phyloP scores from a whole-genome alignment of 2,888 invertebrate species.

The Drosophila maculinotata region DNA sequence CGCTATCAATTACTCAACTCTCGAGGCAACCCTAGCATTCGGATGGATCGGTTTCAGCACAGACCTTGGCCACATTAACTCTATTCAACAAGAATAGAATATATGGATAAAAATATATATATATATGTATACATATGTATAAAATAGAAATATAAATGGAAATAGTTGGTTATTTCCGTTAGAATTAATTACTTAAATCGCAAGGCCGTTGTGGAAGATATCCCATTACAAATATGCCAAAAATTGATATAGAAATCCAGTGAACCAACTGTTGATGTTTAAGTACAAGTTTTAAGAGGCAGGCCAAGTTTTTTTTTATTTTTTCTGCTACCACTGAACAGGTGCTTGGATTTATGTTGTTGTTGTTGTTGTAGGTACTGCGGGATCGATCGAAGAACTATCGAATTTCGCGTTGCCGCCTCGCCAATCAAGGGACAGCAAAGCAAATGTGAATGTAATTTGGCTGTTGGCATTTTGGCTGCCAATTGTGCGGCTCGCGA shows the following conservation, averaged over 20 bases:
- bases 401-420: slow-evolving; percentile 68
- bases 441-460: slow-evolving; percentile 63
- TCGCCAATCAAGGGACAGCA: slow-evolving; percentile 68
- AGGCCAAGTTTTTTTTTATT: slow-evolving; percentile 27
- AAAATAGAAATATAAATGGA: slow-evolving; percentile 33
- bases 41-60: slow-evolving; percentile 66
- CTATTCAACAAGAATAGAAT: slow-evolving; percentile 25
- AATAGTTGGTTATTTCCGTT: slow-evolving; percentile 71
- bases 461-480: slow-evolving; percentile 78
- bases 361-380: background rate
- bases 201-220: slow-evolving; percentile 58
- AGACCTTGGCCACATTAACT: slow-evolving; percentile 77
- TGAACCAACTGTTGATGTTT: slow-evolving; percentile 39
- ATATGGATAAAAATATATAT: slow-evolving; percentile 3
- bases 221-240: slow-evolving; percentile 45
- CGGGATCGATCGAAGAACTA: slow-evolving; percentile 38
- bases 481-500: slow-evolving; percentile 66
- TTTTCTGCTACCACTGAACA: too few species aligned
- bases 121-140: slow-evolving; percentile 9
- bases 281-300: slow-evolving; percentile 20
- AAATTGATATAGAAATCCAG: slow-evolving; percentile 6
- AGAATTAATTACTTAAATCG: slow-evolving; percentile 56
- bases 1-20: slow-evolving; percentile 58
- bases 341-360: slow-evolving; percentile 29
- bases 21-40: slow-evolving; percentile 63